Percentiles rank a stretch among this genome's conserved stretches.
Evolutionary conservation across 2,113 vertebrate species (phyloP).

Genomic region (mouse (Mus musculus)): GRCm39 chr13:111108001-111108500

Average conservation of each 20-base stretch:
- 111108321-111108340: background rate
- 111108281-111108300: background rate
- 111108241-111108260: constrained; percentile 26
- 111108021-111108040: background rate
- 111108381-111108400: background rate
- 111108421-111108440: background rate
- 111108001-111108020: constrained; percentile 40
- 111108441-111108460: background rate
- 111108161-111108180: background rate
- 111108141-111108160: background rate
- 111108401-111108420: background rate
- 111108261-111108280: background rate
- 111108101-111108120: constrained; percentile 38
- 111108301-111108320: background rate
- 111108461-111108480: constrained; percentile 46
- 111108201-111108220: background rate
- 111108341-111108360: background rate
- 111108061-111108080: background rate
- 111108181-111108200: background rate
- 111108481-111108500: background rate
- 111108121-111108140: background rate
- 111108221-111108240: background rate
- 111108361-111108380: background rate
- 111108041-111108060: background rate
- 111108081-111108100: background rate